Evolutionary conservation across 2,888 invertebrate genomes (phyloP), one percentile per base, ranked within the genome.

Genomic region (Rhagium mordax): DNA sequence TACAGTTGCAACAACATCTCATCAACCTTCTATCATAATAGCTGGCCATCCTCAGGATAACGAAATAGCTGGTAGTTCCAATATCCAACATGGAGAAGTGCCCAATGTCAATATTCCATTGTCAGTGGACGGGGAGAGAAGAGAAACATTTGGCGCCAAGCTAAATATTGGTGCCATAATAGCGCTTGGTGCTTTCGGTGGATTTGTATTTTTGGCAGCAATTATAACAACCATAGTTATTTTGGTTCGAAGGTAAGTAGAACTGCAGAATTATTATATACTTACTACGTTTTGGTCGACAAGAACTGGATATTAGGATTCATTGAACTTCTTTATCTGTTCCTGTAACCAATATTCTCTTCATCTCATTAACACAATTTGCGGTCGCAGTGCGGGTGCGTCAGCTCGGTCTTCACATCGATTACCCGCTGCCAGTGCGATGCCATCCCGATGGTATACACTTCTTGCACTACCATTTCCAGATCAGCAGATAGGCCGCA

Each of bases 381-480:
- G 74, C 74, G 74, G 70, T 74, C 79, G 83, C 85, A 85, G 85
- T 84, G 83, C 87, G 87, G 87, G 87, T 86, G 88, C 86, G 84
- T 87, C 88, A 81, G 85, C 87, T 73, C 81, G 89, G 85, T 84
- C 89, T 82, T 87, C 89, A 84, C 87, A 89, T 87, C 86, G 88
- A 76, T 86, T 89, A 85, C 87, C 89, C 81, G 85, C 86, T 81
- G 87, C 87, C 81, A 88, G 86, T 85, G 92, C 92, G 85, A 92
- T 94, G 90, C 94, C 95, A 71, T 93, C 95, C 80, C 91, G 95
- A 83, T 95, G 95, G 95, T 96, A 95, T 91, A 96, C 96, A 77
- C 92, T 96, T 84, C 92, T 96, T 88, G 96, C 96, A 81, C 91
- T 96, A 85, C 96, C 96, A 81, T 97, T 97, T 90, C 96, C 96